These are phyloP conservation scores for Paralichthys olivaceus DNA, from an alignment of 2,113 vertebrate genomes.

Conservation along the genomic window DNA sequence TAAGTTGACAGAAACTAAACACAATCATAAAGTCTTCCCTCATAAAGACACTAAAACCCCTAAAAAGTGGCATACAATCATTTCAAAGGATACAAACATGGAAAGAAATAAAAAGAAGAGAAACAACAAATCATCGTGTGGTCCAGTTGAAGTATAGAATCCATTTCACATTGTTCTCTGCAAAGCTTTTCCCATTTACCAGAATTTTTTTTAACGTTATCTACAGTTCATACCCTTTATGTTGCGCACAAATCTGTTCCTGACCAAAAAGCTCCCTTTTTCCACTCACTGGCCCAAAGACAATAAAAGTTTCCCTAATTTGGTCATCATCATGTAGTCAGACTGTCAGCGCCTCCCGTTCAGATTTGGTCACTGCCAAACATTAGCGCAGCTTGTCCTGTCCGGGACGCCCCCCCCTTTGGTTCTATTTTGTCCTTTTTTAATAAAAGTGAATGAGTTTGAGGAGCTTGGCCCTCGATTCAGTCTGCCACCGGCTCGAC, in stretches of 20 bases:
- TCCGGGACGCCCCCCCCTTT: constrained; percentile 86
- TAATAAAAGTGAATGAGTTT: constrained; percentile 35
- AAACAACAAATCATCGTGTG: constrained; percentile 78
- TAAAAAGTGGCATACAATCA: constrained; percentile 87
- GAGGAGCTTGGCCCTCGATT: constrained; percentile 49
- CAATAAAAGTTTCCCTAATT: constrained; percentile 76
- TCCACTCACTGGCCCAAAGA: constrained; percentile 75
- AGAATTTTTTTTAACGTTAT: constrained; percentile 57
- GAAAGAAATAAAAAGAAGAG: constrained; percentile 58
- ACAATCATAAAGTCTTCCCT: constrained; percentile 84
- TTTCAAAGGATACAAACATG: constrained; percentile 73
- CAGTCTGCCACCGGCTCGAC: constrained; percentile 35
- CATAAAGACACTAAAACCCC: constrained; percentile 74
- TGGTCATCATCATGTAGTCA: constrained; percentile 70
- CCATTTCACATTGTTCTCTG: constrained; percentile 84
- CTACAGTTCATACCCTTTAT: constrained; percentile 58
- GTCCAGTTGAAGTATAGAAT: constrained; percentile 85
- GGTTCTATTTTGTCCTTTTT: constrained; percentile 72
- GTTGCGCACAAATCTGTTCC: constrained; percentile 70
- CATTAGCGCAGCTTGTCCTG: constrained; percentile 78
- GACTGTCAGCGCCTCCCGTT: constrained; percentile 62
- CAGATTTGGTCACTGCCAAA: constrained; percentile 88
- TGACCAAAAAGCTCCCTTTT: constrained; percentile 73
- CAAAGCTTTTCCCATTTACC: constrained; percentile 64
- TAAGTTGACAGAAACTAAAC: constrained; percentile 86